phyloP scores from a whole-genome alignment of 2,113 vertebrate species.

The Myxocyprinus asiaticus region DNA sequence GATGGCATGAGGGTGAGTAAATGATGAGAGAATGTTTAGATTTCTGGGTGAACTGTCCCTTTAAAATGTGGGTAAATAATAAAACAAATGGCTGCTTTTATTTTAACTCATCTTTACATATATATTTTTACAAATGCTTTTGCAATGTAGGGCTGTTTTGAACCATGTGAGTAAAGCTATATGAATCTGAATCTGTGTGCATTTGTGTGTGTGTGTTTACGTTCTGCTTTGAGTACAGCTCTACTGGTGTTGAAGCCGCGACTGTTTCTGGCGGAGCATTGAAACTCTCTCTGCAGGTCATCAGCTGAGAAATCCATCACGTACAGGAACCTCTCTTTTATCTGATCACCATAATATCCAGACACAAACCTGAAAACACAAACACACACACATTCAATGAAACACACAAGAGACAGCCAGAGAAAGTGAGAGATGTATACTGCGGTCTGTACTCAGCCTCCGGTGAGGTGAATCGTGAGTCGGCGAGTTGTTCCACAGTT shows the following conservation, averaged over 20 bases:
- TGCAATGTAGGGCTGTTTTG: too few species aligned
- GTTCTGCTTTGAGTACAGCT: conserved; percentile 38
- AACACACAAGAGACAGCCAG: neutral
- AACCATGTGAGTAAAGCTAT: too few species aligned
- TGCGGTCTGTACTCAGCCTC: conserved; percentile 56
- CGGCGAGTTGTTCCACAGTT: conserved; percentile 70
- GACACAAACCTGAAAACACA: conserved; percentile 42
- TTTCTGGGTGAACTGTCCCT: neutral
- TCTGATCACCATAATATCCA: conserved; percentile 64
- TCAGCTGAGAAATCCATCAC: conserved; percentile 73
- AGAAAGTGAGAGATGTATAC: neutral
- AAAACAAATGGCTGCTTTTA: neutral
- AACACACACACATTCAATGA: conserved; percentile 4
- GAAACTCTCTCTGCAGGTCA: conserved; percentile 79
- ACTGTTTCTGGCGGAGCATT: conserved; percentile 78
- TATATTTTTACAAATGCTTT: too few species aligned
- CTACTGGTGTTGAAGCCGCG: conserved; percentile 33
- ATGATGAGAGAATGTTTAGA: neutral
- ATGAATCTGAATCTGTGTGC: too few species aligned
- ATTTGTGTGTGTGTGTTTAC: conserved; percentile 34
- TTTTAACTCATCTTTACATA: too few species aligned
- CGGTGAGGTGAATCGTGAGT: conserved; percentile 67
- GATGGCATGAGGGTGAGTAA: too few species aligned
- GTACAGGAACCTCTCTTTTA: conserved; percentile 62
- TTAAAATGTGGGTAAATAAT: neutral